Percentiles rank a stretch among this genome's conserved stretches.
These are phyloP conservation scores for Meleagris gallopavo DNA, from an alignment of 2,113 vertebrate species.

Conservation along the genomic window DNA sequence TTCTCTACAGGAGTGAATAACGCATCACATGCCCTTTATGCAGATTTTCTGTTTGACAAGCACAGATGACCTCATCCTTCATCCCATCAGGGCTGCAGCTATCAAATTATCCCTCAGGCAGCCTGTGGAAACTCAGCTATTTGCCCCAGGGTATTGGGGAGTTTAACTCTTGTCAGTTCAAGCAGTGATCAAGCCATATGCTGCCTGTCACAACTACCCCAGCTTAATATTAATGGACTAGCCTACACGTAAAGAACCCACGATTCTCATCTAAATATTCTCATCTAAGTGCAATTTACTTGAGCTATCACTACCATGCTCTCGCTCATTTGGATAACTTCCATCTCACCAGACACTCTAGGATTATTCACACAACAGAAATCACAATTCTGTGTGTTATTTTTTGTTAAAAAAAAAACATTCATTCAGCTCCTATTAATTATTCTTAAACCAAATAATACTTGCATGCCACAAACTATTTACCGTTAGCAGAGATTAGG, in stretches of 20 bases:
- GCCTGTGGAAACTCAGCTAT: neutral
- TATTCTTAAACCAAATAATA: neutral
- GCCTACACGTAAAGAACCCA: neutral
- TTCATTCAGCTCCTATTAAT: neutral
- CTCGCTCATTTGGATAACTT: neutral
- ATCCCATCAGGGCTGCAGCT: neutral
- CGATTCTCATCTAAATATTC: neutral
- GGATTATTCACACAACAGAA: neutral
- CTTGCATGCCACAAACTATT: neutral
- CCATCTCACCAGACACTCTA: neutral
- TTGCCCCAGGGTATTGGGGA: neutral
- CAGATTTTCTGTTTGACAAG: neutral
- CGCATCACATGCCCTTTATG: rapidly evolving
- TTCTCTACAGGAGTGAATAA: neutral
- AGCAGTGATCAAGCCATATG: neutral
- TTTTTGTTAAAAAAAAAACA: neutral
- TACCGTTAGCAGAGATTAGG: neutral
- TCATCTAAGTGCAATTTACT: neutral
- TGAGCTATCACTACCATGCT: neutral
- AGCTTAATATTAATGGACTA: neutral
- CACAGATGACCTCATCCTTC: neutral
- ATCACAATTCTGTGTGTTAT: neutral
- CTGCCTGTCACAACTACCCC: neutral
- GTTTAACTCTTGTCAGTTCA: neutral
- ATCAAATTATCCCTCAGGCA: neutral